phyloP scores from a whole-genome alignment of 2,113 vertebrate species.

The Mellivora capensis region DNA sequence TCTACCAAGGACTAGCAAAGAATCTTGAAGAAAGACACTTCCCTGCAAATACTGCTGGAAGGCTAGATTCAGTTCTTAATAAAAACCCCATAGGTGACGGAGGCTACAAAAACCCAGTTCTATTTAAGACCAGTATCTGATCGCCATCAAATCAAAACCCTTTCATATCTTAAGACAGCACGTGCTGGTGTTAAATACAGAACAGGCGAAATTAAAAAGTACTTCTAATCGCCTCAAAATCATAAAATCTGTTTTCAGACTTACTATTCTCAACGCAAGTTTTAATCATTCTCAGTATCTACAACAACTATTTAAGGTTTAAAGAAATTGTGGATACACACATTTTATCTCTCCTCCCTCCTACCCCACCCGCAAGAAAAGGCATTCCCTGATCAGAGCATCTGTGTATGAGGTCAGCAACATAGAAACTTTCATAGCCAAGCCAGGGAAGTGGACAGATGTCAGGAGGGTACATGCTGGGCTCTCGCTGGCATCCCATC shows the following conservation, averaged over 20 bases:
- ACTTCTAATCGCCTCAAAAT: not conserved
- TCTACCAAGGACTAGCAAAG: not conserved
- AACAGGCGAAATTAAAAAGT: not conserved
- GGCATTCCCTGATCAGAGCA: not conserved
- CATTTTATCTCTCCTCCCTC: not conserved
- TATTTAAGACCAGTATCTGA: not conserved
- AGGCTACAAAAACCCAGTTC: not conserved
- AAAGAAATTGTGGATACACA: not conserved
- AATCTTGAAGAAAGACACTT: not conserved
- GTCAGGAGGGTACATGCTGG: not conserved
- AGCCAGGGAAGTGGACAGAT: no score
- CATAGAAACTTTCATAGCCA: not conserved
- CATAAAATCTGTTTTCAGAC: not conserved
- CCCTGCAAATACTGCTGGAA: not conserved
- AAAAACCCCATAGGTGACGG: not conserved
- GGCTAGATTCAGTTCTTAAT: not conserved
- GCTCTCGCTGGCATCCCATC: not conserved
- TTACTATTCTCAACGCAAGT: not conserved
- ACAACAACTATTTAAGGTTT: not conserved
- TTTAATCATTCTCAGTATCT: not conserved
- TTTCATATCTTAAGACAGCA: not conserved
- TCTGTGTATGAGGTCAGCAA: not conserved
- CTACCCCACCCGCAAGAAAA: not conserved
- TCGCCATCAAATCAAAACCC: not conserved
- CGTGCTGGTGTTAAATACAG: not conserved